Percentiles rank a stretch among this genome's conserved stretches.
These are phyloP conservation scores for Blastomussa wellsi DNA, from an alignment of 92 coral and sea anemone genomes.

Conservation along the genomic window DNA sequence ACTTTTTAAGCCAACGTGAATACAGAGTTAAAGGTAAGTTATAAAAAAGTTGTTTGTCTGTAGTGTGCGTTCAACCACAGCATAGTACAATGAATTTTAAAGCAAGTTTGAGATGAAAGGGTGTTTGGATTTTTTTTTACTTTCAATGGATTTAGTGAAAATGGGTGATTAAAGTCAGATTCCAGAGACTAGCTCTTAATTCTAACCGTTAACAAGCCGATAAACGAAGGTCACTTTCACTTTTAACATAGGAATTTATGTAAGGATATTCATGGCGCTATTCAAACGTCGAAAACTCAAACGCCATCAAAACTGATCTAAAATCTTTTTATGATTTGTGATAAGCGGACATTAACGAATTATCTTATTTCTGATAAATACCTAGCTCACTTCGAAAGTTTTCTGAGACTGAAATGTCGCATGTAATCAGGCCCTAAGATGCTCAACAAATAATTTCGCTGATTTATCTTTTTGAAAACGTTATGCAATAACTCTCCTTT, in stretches of 20 bases:
- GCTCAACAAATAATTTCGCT: no score
- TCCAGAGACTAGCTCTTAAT: no score
- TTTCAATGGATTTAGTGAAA: neutral
- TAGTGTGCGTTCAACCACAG: neutral
- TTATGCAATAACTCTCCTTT: no score
- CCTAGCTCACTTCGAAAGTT: no score
- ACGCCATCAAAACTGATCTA: neutral
- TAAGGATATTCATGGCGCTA: neutral
- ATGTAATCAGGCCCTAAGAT: no score
- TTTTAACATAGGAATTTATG: neutral
- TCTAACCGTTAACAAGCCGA: neutral
- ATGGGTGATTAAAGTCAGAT: neutral
- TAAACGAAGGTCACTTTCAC: neutral
- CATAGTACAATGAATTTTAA: neutral
- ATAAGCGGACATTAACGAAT: no score
- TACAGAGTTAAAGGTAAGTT: neutral
- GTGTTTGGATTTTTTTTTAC: neutral
- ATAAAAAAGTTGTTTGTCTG: neutral
- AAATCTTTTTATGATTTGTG: no score
- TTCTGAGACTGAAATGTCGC: no score
- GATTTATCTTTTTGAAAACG: no score
- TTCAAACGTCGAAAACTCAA: neutral
- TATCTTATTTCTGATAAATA: no score
- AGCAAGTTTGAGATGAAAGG: neutral
- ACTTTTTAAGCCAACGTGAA: neutral